A percentile compares a stretch with the other conserved stretches of the same genome.
Evolutionary conservation across 2,797 vertebrate genomes (phyloP).

Genomic region (Pagetopsis macropterus): DNA sequence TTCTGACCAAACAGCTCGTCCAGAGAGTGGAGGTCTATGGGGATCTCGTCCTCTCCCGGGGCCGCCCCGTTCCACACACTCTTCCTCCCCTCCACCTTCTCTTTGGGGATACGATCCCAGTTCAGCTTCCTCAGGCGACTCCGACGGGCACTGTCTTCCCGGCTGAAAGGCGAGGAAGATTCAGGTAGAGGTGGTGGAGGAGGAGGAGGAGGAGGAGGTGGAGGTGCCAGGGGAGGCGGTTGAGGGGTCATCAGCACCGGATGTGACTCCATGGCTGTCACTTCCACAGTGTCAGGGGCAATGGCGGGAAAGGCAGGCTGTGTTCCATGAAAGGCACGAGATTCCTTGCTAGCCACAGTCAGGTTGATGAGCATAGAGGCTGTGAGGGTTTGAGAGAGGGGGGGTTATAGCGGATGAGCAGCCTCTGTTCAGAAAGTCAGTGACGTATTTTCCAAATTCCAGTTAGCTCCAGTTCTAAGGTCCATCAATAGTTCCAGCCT

Average conservation of each 20-base stretch:
- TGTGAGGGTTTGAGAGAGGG: conserved; percentile 12
- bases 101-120: conserved; percentile 86
- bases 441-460: conserved; percentile 21
- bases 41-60: conserved; percentile 80
- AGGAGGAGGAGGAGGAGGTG: conserved; percentile 52
- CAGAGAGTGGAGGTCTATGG: conserved; percentile 83
- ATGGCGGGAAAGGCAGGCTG: conserved; percentile 41
- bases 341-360: conserved; percentile 73
- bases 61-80: conserved; percentile 82
- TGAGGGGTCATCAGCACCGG: conserved; percentile 58
- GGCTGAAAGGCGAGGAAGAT: conserved; percentile 56
- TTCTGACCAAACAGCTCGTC: conserved; percentile 86
- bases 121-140: conserved; percentile 85
- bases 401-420: not conserved
- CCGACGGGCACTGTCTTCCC: conserved; percentile 59
- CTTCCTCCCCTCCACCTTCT: conserved; percentile 84
- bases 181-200: conserved; percentile 26
- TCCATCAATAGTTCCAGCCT: conserved; percentile 47
- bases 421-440: conserved; percentile 26
- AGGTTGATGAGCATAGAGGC: conserved; percentile 78
- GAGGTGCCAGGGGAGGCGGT: conserved; percentile 64
- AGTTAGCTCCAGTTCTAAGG: conserved; percentile 41
- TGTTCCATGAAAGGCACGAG: conserved; percentile 81
- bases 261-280: conserved; percentile 80
- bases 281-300: conserved; percentile 62